Base-by-base conservation (phyloP, 2,888 invertebrate species). In the Tenthredo amoena region DNA sequence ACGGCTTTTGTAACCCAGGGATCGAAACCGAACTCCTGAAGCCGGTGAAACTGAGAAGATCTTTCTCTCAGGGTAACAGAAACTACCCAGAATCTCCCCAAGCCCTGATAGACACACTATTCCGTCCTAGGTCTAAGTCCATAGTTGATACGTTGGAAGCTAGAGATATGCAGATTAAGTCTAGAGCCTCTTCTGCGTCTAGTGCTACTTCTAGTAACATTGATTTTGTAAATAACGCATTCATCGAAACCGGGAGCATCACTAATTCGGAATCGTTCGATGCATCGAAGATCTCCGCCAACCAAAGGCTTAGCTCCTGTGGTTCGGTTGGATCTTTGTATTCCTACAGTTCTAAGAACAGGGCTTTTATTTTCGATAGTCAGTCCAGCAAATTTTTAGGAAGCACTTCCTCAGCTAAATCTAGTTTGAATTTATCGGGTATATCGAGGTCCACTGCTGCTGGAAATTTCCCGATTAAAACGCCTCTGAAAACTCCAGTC, bases 231-330 rank as follows among this genome's bases (percentile, higher is more conserved):
- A 91, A 92, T 84, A 90, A 87, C 82, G 91, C 88, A 4, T 91
- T 91, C 58, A 31, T 87, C 43, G 87, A 85, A 71, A 87, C 43
- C 43, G 85, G 77, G 1, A 74, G 84, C 9, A 86, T 34, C 5
- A 88, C 84, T n/a, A 87, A 85, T 26, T 91, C 92, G 9, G 68
- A 87, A 18, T 87, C 87, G 83, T 90, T 90, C 18, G 88, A 86
- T 74, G 65, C 91, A 4, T 92, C 92, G 15, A 90, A 90, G 65
- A 84, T 92, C 34, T 92, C 92, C 2, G 84, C 87, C 0, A 91
- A 91, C 83, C 85, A 88, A n/a, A 88, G 86, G 81, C 21, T 87
- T n/a, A 85, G 72, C 87, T 88, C 87, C 58, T 89, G 89, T n/a
- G 85, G 77, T 86, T 88, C 87, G 12, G 86, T 86, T 1, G 87